Evolutionary conservation across 2,113 vertebrate genomes (phyloP), one percentile per base, ranked within the genome.

Genomic region (Micronycteris hirsuta): DNA sequence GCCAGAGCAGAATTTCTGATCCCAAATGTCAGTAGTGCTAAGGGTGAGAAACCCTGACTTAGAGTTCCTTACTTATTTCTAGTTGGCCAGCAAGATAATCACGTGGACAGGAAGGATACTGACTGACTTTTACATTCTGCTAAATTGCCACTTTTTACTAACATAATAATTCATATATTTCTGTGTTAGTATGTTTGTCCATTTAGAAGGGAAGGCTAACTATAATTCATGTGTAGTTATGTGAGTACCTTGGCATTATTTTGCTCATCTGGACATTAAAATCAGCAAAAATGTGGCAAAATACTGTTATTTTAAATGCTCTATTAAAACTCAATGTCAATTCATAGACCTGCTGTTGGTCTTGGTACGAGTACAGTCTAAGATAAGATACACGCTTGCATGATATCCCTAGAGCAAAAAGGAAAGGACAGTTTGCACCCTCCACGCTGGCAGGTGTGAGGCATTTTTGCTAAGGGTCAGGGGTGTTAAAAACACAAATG

Each of bases 41-140:
- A 84, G 38, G 38, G 38, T 77, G 43, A 92, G 76, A 90, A 91
- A 84, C 33, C 43, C 54, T 56, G 19, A 54, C 10, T 38, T 61
- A 83, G 61, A 58, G 20, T 93, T 94, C 20, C n/a, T 71, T 86
- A 52, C 36, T 81, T 26, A 61, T 77, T 92, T 82, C 47, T 33
- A 67, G 33, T 49, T 52, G 92, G 31, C 82, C 67, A 91, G 54
- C 28, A 70, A 63, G 63, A 73, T 58, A 80, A 67, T 56, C 26
- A 80, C 6, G 61, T 11, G 20, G 47, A 33, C 70, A 82, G 28
- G 56, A 91, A 86, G 56, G 74, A n/a, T 71, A 47, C 43, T 56
- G 77, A 49, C n/a, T 22, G 24, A 61, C 33, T 28, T 92, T 73
- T 38, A 86, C 17, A 49, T 36, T 65, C 9, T 71, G 6, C 36